phyloP scores from a whole-genome alignment of 2,797 vertebrate species.

The Leucoraja ocellata region DNA sequence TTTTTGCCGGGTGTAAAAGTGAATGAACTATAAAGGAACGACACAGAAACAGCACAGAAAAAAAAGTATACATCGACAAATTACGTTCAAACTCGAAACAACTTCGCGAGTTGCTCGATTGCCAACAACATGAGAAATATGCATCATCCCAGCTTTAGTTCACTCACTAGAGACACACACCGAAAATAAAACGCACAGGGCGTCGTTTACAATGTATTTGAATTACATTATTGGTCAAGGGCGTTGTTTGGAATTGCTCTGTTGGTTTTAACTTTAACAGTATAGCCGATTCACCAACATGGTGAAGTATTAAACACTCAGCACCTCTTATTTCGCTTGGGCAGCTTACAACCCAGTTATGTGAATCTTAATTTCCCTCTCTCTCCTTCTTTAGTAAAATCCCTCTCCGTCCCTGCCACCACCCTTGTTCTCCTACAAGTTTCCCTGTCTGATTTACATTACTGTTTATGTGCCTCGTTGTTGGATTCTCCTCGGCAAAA shows the following conservation, averaged over 20 bases:
- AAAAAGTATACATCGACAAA: background rate
- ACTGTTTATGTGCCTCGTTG: too few relatives aligned
- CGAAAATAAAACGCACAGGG: background rate
- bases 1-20: conserved; percentile 4
- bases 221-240: background rate
- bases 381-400: too few relatives aligned
- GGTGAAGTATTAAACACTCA: background rate
- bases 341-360: too few relatives aligned
- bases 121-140: background rate
- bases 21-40: background rate
- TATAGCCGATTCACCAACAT: background rate
- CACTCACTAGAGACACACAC: background rate
- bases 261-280: background rate
- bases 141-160: background rate
- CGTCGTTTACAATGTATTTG: too few relatives aligned
- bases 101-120: background rate
- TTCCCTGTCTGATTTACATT: too few relatives aligned
- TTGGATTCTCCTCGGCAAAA: too few relatives aligned
- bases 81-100: background rate
- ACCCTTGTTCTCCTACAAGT: too few relatives aligned
- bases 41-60: background rate
- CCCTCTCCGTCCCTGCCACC: too few relatives aligned
- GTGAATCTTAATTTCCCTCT: too few relatives aligned
- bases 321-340: background rate
- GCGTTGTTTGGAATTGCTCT: background rate